Conservation (phyloP, 2,113 vertebrate genomes). For the Piliocolobus tephrosceles region DNA sequence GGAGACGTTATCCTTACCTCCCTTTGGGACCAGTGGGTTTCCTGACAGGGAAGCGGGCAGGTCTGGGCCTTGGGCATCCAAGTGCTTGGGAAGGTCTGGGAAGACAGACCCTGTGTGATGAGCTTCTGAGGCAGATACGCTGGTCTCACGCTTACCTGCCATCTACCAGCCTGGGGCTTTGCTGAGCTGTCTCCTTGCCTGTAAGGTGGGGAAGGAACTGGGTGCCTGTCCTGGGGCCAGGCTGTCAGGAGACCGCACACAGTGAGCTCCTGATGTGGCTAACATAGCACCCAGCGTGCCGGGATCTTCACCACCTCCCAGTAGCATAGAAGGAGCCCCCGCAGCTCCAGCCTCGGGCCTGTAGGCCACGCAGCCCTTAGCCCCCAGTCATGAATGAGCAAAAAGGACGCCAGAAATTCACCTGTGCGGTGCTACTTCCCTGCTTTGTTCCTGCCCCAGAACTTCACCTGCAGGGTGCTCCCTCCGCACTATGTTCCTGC, state of each 20-base stretch:
- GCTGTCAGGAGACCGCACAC: background rate
- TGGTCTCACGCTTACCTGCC: background rate
- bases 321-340: background rate
- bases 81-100: background rate
- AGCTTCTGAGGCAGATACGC: too few relatives aligned
- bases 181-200: background rate
- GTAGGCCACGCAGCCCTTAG: fast-evolving
- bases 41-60: background rate
- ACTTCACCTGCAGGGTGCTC: fast-evolving
- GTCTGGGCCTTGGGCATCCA: fast-evolving
- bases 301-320: background rate
- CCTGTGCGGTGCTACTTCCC: fast-evolving
- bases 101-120: fast-evolving
- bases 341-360: too few relatives aligned
- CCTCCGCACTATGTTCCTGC: fast-evolving
- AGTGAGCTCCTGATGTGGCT: background rate
- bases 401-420: too few relatives aligned
- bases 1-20: background rate
- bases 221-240: background rate
- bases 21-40: background rate
- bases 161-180: fast-evolving
- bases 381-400: fast-evolving
- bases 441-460: fast-evolving
- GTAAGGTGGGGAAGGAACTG: fast-evolving
- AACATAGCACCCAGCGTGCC: fast-evolving